These are phyloP conservation scores for Pseudopipra pipra DNA, from an alignment of 2,113 vertebrate species.

Conservation along the genomic window DNA sequence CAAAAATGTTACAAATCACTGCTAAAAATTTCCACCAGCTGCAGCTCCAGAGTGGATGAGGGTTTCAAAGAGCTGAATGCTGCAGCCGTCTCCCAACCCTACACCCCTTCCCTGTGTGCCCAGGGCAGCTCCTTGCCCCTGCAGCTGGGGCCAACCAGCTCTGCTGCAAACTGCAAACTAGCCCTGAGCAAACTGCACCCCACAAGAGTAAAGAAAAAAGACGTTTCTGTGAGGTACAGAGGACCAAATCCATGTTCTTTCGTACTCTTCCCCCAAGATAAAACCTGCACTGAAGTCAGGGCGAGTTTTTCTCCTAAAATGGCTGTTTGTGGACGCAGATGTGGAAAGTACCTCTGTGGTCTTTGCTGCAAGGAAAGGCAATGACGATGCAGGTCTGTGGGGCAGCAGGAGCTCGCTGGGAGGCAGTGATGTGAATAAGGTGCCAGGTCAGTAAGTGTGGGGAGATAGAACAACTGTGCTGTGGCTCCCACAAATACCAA, in stretches of 20 bases:
- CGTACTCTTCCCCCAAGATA: not conserved
- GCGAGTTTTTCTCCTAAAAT: not conserved
- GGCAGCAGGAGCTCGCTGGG: not conserved
- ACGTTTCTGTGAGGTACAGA: not conserved
- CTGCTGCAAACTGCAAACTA: too few relatives aligned
- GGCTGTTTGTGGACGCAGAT: not conserved
- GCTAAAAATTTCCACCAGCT: not conserved
- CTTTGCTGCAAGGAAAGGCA: not conserved
- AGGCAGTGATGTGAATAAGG: not conserved
- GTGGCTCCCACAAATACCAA: not conserved
- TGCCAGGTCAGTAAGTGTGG: not conserved
- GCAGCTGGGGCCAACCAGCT: fast-evolving
- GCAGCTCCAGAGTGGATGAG: not conserved
- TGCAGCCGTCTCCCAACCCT: fast-evolving
- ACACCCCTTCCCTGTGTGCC: fast-evolving
- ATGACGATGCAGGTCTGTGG: not conserved
- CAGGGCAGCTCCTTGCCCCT: not conserved
- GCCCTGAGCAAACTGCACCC: not conserved
- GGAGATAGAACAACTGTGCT: not conserved
- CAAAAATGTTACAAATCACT: not conserved
- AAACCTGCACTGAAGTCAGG: not conserved
- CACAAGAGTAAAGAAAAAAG: not conserved
- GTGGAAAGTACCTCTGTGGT: not conserved
- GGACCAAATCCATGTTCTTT: not conserved
- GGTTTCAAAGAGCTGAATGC: not conserved